A percentile compares a stretch with the other conserved stretches of the same genome.
These are phyloP conservation scores for Drosophila lutescens DNA, from an alignment of 2,888 invertebrate species.

Conservation along the genomic window DNA sequence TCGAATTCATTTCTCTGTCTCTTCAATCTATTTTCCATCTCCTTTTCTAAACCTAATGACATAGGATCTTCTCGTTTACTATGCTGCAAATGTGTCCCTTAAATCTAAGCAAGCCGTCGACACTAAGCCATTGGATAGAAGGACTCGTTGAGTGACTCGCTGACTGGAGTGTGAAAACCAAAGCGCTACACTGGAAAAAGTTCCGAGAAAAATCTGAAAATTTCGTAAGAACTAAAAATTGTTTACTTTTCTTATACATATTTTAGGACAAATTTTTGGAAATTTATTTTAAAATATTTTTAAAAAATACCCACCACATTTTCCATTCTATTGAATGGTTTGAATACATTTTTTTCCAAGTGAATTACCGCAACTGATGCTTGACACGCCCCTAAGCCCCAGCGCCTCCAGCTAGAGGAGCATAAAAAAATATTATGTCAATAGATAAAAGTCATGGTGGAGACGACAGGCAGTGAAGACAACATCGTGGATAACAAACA, in stretches of 20 bases:
- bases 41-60: constrained; percentile 47
- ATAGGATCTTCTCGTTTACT: constrained; percentile 45
- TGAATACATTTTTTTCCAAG: not conserved
- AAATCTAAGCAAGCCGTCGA: constrained; percentile 73
- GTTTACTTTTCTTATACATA: too few relatives aligned
- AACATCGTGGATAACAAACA: constrained; percentile 41
- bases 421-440: constrained; percentile 77
- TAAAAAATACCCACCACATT: too few relatives aligned
- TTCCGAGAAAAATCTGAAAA: too few relatives aligned
- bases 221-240: too few relatives aligned
- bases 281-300: too few relatives aligned
- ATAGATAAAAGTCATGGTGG: constrained; percentile 75
- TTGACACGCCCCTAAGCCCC: constrained; percentile 14
- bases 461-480: constrained; percentile 38
- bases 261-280: too few relatives aligned
- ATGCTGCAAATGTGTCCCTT: constrained; percentile 50
- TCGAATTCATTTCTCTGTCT: constrained; percentile 16
- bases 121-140: constrained; percentile 61
- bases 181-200: not conserved
- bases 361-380: not conserved
- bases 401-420: constrained; percentile 16
- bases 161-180: constrained; percentile 35
- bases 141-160: constrained; percentile 38
- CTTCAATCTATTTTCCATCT: constrained; percentile 25
- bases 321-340: too few relatives aligned